A percentile compares a stretch with the other conserved stretches of the same genome.
Evolutionary conservation across 2,888 invertebrate genomes (phyloP).

Genomic region (Macaria liturata): DNA sequence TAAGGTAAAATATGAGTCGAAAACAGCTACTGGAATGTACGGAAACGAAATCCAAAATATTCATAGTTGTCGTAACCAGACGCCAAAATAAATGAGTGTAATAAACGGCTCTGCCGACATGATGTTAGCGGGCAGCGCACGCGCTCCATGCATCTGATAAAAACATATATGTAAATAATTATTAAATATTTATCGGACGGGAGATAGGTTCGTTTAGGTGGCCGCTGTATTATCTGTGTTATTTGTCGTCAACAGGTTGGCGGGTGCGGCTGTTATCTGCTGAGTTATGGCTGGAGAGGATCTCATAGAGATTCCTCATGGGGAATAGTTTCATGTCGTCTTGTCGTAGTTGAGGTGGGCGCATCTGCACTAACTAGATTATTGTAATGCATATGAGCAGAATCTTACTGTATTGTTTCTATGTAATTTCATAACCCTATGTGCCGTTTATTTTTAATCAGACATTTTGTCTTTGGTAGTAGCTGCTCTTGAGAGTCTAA

Average conservation of each 20-base stretch:
- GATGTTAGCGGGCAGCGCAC: slow-evolving; percentile 61
- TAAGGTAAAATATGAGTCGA: too few relatives aligned
- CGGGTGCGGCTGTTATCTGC: slow-evolving; percentile 67
- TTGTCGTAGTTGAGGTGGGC: slow-evolving; percentile 53
- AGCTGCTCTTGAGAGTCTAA: too few relatives aligned
- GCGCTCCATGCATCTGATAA: slow-evolving; percentile 74
- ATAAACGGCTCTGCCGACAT: slow-evolving; percentile 51
- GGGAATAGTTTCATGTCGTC: slow-evolving; percentile 66
- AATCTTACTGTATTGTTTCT: too few relatives aligned
- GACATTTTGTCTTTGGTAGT: too few relatives aligned
- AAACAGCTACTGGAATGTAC: slow-evolving; percentile 16
- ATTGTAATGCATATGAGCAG: too few relatives aligned
- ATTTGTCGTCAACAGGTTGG: slow-evolving; percentile 79
- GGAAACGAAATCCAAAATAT: slow-evolving; percentile 16
- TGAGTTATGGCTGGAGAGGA: slow-evolving; percentile 67
- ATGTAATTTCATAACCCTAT: too few relatives aligned
- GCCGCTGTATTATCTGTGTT: slow-evolving; percentile 75
- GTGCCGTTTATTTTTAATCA: too few relatives aligned
- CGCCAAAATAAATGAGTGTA: slow-evolving; percentile 57
- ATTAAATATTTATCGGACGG: slow-evolving; percentile 77
- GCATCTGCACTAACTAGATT: slow-evolving; percentile 29
- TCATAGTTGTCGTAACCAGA: slow-evolving; percentile 41
- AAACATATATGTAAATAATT: slow-evolving; percentile 75
- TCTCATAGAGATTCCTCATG: slow-evolving; percentile 53
- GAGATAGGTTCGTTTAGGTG: slow-evolving; percentile 78